Evolutionary conservation across 2,113 vertebrate species (phyloP).

Genomic region (Chitala chitala): DNA sequence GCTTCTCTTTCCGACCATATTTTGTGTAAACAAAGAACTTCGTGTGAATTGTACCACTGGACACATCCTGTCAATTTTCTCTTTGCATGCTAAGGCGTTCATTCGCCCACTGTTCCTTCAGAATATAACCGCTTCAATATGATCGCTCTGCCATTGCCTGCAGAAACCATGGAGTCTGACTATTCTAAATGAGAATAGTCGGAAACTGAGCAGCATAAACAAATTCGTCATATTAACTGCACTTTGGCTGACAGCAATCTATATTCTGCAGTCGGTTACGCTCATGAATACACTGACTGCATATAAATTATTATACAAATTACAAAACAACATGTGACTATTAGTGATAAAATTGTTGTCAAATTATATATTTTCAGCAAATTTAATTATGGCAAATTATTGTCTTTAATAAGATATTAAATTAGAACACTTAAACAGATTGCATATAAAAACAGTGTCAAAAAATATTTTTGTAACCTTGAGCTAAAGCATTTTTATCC

Average conservation of each 20-base stretch:
- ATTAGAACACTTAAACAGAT: constrained; percentile 22
- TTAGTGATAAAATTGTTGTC: constrained; percentile 4
- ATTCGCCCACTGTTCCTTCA: not conserved
- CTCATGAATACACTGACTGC: not conserved
- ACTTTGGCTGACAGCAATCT: constrained; percentile 3
- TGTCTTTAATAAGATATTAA: constrained; percentile 5
- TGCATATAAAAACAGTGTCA: constrained; percentile 38
- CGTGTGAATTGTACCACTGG: constrained; percentile 7
- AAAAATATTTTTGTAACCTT: constrained; percentile 29
- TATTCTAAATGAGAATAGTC: not conserved
- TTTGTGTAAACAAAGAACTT: constrained; percentile 11
- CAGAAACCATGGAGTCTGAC: not conserved
- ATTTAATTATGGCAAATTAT: constrained; percentile 10
- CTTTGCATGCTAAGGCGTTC: not conserved
- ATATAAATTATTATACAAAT: constrained; percentile 16
- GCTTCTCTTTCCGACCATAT: not conserved
- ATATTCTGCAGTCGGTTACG: not conserved
- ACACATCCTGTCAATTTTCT: not conserved
- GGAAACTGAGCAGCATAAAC: constrained; percentile 2
- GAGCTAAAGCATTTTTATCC: constrained; percentile 25
- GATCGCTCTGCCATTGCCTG: too few relatives aligned
- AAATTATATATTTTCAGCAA: not conserved
- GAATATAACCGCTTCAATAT: not conserved
- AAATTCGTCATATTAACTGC: constrained; percentile 17
- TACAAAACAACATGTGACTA: not conserved